Base-by-base conservation (phyloP, 30 jellyfish, hydroid and myxozoan genomes). In the Pseudorhiza aurosa region DNA sequence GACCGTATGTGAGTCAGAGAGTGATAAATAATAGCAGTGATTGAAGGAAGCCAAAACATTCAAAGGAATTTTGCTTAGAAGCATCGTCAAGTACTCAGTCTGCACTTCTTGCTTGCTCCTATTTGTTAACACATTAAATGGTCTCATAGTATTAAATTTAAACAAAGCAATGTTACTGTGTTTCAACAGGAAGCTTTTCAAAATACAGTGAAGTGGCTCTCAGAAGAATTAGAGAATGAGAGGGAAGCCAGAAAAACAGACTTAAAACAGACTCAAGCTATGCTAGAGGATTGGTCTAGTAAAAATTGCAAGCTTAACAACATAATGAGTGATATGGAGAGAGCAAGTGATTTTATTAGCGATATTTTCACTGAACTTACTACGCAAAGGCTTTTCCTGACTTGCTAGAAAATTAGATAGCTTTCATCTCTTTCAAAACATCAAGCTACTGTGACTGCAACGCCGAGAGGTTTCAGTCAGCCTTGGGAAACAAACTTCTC, bases 141-240 rank as follows among this genome's bases (percentile, higher is more conserved):
- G 19, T 14, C 19, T 45, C 0, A 14, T 45, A 1, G 58, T 0
- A 24, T 1, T 24, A 45, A 0, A 19, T 8, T 45, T 4, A 1
- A 6, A 4, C 21, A 4, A 46, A 21, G 25, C 59, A 0, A 5
- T 0, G 21, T 4, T 5, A 1, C 2, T 46, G 24, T 57, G 14
- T 57, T 22, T 63, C 56, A 32, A 32, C 17, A 69, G 83, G 83
- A 69, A 25, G 45, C 18, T 5, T 49, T 69, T 69, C 70, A 69
- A 49, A 18, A 49, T 5, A 49, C 51, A n/a, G 69, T 69, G 15
- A 21, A 69, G 9, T 12, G n/a, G 44, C 57, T 69, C 0, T 28
- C 50, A 69, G 60, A 33, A 8, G 83, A 69, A 29, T 14, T 69
- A 25, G 83, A 43, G n/a, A 2, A 21, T 6, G 69, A 43, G 31